Conservation (phyloP, 2,113 vertebrate genomes). For the Lontra canadensis region DNA sequence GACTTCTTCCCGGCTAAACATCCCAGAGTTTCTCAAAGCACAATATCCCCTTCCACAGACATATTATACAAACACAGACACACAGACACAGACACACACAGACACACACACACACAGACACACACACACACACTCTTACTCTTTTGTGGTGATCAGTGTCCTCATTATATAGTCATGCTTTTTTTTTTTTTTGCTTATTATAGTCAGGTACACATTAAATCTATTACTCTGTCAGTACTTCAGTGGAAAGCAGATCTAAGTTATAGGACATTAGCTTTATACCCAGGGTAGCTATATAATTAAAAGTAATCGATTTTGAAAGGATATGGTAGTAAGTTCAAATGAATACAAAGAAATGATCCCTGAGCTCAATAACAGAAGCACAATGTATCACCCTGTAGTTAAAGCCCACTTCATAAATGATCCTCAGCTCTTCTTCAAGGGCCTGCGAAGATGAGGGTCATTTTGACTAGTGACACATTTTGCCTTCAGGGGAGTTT, state of each 20-base stretch:
- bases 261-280: constrained; percentile 42
- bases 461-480: constrained; percentile 39
- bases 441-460: not conserved
- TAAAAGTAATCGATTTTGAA: constrained; percentile 57
- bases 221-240: constrained; percentile 31
- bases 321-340: not conserved
- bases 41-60: not conserved
- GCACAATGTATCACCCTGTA: not conserved
- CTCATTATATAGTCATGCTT: not conserved
- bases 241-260: not conserved
- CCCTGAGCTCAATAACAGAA: not conserved
- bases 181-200: not conserved
- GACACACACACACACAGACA: not conserved
- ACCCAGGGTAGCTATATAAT: constrained; percentile 27
- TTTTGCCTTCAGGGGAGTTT: constrained; percentile 44
- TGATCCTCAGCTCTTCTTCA: not conserved
- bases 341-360: constrained; percentile 1
- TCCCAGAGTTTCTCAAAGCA: not conserved
- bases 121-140: not conserved
- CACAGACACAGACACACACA: not conserved
- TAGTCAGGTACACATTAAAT: not conserved
- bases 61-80: not conserved
- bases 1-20: not conserved
- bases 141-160: not conserved
- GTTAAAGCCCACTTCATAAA: constrained; percentile 31